Percentiles rank a stretch among this genome's conserved stretches.
These are phyloP conservation scores for Tholera decimalis DNA, from an alignment of 2,888 invertebrate genomes.

Conservation along the genomic window DNA sequence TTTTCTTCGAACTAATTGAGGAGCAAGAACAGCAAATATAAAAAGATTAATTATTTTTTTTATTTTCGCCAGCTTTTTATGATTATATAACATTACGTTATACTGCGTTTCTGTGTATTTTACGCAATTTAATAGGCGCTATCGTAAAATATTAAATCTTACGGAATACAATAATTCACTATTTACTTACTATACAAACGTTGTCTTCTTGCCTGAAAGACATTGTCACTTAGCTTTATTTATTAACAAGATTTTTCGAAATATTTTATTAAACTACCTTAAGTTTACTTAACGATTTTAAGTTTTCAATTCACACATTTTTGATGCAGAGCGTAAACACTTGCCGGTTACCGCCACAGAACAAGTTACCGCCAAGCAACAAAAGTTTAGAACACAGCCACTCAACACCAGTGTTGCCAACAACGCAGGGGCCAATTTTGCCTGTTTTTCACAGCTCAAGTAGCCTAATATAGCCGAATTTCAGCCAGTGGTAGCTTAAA, in stretches of 20 bases:
- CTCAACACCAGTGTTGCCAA: not conserved
- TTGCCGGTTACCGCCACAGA: conserved; percentile 1
- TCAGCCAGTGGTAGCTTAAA: no score
- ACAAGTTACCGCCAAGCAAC: not conserved
- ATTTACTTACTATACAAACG: conserved; percentile 27
- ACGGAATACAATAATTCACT: not conserved
- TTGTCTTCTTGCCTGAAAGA: conserved; percentile 27
- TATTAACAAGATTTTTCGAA: not conserved
- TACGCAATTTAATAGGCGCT: not conserved
- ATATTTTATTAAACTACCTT: not conserved
- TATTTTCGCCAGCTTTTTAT: not conserved
- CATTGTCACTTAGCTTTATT: conserved; percentile 22
- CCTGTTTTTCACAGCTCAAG: no score
- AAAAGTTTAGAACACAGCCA: not conserved
- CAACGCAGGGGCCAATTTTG: no score
- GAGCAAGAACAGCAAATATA: not conserved
- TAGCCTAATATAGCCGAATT: no score
- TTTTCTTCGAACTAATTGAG: not conserved
- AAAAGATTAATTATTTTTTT: not conserved
- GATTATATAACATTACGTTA: conserved; percentile 14
- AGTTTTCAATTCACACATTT: conserved; percentile 8
- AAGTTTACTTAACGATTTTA: not conserved
- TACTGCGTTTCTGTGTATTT: not conserved
- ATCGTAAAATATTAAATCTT: conserved; percentile 9
- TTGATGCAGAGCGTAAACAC: not conserved